Conservation (phyloP, 2,888 invertebrate species). For the Apotomis betuletana region DNA sequence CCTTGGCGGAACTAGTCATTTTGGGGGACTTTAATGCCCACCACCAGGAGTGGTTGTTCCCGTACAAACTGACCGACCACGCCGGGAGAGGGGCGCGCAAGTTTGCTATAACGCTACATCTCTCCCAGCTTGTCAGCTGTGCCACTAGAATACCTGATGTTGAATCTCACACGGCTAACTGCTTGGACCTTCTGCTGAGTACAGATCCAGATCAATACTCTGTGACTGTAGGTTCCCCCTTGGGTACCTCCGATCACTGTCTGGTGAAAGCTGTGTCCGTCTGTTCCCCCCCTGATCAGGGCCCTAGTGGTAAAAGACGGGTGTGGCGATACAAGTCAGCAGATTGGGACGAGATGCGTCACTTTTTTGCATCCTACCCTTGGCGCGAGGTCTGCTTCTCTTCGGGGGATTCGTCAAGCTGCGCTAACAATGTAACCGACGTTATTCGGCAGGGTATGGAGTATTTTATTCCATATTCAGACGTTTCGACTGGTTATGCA, state of each 20-base stretch:
- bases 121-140: slow-evolving; percentile 35
- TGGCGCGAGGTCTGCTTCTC: too few relatives aligned
- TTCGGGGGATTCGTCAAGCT: background rate
- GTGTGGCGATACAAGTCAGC: slow-evolving; percentile 36
- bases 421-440: too few relatives aligned
- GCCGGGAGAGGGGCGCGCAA: slow-evolving; percentile 42
- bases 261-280: slow-evolving; percentile 37
- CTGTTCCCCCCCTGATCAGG: slow-evolving; percentile 16
- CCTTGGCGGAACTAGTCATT: background rate
- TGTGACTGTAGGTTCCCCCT: slow-evolving; percentile 38
- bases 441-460: too few relatives aligned
- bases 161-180: slow-evolving; percentile 42
- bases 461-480: too few relatives aligned
- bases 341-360: slow-evolving; percentile 38
- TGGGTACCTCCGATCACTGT: slow-evolving; percentile 43
- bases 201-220: slow-evolving; percentile 43
- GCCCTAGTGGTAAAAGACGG: slow-evolving; percentile 29
- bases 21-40: slow-evolving; percentile 15
- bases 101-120: slow-evolving; percentile 27
- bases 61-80: slow-evolving; percentile 42
- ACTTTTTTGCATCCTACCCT: too few relatives aligned
- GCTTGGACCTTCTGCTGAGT: slow-evolving; percentile 45
- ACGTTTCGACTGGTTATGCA: too few relatives aligned
- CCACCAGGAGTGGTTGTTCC: slow-evolving; percentile 42
- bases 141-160: slow-evolving; percentile 37